Percentiles rank a stretch among this genome's conserved stretches.
Evolutionary conservation across 1,140 invertebrate genomes (phyloP).

Genomic region (Euwallacea similis): DNA sequence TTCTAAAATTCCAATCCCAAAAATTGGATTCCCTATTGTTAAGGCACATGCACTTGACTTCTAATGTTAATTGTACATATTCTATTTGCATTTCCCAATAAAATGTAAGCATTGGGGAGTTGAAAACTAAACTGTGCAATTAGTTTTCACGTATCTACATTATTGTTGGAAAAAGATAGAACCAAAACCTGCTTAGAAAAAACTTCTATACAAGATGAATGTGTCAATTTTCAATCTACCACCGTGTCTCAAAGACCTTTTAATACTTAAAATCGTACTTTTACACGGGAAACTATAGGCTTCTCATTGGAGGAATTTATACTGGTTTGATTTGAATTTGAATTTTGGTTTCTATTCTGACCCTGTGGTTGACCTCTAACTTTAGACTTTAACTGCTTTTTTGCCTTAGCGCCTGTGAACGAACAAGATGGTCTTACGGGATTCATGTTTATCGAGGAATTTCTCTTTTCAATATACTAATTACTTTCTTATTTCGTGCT

Average conservation of each 20-base stretch:
- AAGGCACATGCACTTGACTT: too few relatives aligned
- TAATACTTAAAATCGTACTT: constrained; percentile 32
- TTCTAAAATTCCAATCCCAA: too few relatives aligned
- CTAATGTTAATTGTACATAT: too few relatives aligned
- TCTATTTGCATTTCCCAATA: too few relatives aligned
- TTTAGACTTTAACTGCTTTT: constrained; percentile 24
- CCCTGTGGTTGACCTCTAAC: constrained; percentile 8
- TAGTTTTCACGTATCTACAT: too few relatives aligned
- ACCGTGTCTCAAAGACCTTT: not conserved
- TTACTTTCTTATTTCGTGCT: not conserved
- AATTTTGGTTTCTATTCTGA: constrained; percentile 5
- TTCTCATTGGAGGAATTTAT: constrained; percentile 28
- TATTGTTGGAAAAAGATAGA: too few relatives aligned
- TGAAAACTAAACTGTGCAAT: too few relatives aligned
- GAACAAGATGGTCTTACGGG: constrained; percentile 14
- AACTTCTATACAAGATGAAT: too few relatives aligned
- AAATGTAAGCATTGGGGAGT: too few relatives aligned
- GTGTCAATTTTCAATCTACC: constrained; percentile 2
- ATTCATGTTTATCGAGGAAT: constrained; percentile 13
- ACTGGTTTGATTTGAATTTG: constrained; percentile 22
- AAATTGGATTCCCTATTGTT: too few relatives aligned
- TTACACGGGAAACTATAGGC: constrained; percentile 44
- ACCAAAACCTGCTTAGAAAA: too few relatives aligned
- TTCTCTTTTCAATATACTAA: not conserved
- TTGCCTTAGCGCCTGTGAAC: constrained; percentile 13